Evolutionary conservation across 2,113 vertebrate genomes (phyloP), one percentile per base, ranked within the genome.

Genomic region (Capra hircus): DNA sequence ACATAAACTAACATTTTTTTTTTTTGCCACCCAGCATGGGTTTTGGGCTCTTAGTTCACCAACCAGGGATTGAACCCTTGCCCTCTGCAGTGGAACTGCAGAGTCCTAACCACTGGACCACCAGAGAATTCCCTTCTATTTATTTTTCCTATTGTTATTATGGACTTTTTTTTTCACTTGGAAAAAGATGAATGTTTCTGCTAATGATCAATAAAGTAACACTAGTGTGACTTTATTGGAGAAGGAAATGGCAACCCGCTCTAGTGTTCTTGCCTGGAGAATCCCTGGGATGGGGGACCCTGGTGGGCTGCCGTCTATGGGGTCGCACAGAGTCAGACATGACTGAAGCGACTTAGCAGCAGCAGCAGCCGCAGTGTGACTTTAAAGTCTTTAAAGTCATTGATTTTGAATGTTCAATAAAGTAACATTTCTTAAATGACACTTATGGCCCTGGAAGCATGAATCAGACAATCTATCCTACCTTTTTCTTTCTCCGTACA

Each of bases 201-300:
- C 14, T 27, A 90, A 40, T 74, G 23, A 50, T 90, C 23, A 45
- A 50, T 74, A 48, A 62, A 48, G 10, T 30, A 67, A 23, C 7
- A 81, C 36, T 14, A 14, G 19, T 13, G 48, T 80, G 57, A 71
- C 3, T 28, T 59, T 59, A 28, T 60, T 60, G 27, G 27, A 13
- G 59, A 28, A 60, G 59, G 27, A 60, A 60, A 60, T 28, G 59
- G 59, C 59, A 60, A 60, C 11, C 11, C 59, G 1, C 27, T 28
- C 59, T 28, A 28, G 5, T 28, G 25, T 60, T 60, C 59, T 60
- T 13, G 11, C 59, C 59, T 60, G 27, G 27, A 60, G 0, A 60
- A 60, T 60, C 59, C 57, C 4, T 4, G 1, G 25, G 57, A 59
- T 0, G 2, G 57, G 12, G 59, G 27, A 60, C 0, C 11, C 27